Conservation (phyloP, 2,888 invertebrate species). For the Margaritifera margaritifera region DNA sequence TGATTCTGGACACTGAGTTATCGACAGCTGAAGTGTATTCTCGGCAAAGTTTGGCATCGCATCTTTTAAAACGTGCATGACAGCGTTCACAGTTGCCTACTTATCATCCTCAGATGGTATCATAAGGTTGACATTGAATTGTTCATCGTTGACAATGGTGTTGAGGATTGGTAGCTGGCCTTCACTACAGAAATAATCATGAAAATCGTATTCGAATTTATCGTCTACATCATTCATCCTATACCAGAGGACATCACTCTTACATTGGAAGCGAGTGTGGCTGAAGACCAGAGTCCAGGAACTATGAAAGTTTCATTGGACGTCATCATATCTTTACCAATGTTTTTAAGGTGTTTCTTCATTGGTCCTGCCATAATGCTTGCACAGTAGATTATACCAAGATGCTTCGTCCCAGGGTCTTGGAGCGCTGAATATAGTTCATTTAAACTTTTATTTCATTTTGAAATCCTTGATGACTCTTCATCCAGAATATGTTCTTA, state of each 20-base stretch:
- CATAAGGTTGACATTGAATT: slow-evolving; percentile 67
- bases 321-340: slow-evolving; percentile 68
- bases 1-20: slow-evolving; percentile 69
- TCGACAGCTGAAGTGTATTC: slow-evolving; percentile 49
- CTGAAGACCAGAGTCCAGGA: slow-evolving; percentile 36
- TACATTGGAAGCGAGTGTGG: slow-evolving; percentile 53
- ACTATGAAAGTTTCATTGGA: slow-evolving; percentile 61
- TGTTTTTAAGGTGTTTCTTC: slow-evolving; percentile 68
- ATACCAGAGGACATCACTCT: slow-evolving; percentile 64
- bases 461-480: slow-evolving; percentile 72
- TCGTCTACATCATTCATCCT: slow-evolving; percentile 69
- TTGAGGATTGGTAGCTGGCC: slow-evolving; percentile 70
- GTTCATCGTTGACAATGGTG: slow-evolving; percentile 69
- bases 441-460: slow-evolving; percentile 86
- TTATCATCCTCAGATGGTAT: slow-evolving; percentile 67
- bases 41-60: slow-evolving; percentile 47
- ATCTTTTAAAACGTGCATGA: slow-evolving; percentile 62
- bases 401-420: slow-evolving; percentile 72
- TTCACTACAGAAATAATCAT: slow-evolving; percentile 56
- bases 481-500: slow-evolving; percentile 70
- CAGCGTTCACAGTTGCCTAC: slow-evolving; percentile 65
- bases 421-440: slow-evolving; percentile 91
- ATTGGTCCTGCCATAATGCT: slow-evolving; percentile 69
- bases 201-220: slow-evolving; percentile 84
- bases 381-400: slow-evolving; percentile 68